phyloP scores from a whole-genome alignment of 1,140 invertebrate genomes.

The Saccostrea echinata region DNA sequence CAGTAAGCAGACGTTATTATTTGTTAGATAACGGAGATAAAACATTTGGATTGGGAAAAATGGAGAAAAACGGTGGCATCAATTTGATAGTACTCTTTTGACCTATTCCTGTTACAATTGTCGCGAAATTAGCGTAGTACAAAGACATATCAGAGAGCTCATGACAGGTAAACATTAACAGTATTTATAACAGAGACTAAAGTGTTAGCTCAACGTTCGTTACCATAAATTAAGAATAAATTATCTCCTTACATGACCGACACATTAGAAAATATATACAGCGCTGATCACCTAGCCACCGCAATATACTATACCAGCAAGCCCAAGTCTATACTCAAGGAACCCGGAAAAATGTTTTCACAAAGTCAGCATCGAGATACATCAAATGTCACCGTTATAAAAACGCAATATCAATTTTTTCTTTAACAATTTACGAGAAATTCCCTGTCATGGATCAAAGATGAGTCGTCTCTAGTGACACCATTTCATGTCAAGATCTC shows the following conservation, averaged over 20 bases:
- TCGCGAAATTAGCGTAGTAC: conserved; percentile 6
- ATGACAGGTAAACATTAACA: neutral
- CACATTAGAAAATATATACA: neutral
- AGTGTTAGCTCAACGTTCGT: conserved; percentile 4
- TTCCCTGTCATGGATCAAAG: neutral
- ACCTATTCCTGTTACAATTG: neutral
- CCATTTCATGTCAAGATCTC: neutral
- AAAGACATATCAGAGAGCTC: neutral
- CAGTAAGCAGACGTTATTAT: neutral
- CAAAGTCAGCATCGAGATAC: neutral
- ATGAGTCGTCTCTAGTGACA: neutral
- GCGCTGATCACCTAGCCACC: neutral
- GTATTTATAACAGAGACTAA: neutral
- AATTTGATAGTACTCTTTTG: neutral
- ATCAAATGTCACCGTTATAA: neutral
- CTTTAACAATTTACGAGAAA: neutral
- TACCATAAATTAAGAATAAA: conserved; percentile 34
- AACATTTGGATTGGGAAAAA: neutral
- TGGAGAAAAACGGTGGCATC: neutral
- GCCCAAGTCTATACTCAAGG: neutral
- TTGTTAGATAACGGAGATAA: neutral
- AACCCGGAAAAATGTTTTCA: conserved; percentile 28
- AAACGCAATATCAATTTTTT: neutral
- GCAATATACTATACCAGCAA: neutral
- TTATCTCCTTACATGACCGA: neutral